A percentile compares a stretch with the other conserved stretches of the same genome.
Conservation (phyloP, 2,113 vertebrate species). For the Phylloscopus trochiloides region DNA sequence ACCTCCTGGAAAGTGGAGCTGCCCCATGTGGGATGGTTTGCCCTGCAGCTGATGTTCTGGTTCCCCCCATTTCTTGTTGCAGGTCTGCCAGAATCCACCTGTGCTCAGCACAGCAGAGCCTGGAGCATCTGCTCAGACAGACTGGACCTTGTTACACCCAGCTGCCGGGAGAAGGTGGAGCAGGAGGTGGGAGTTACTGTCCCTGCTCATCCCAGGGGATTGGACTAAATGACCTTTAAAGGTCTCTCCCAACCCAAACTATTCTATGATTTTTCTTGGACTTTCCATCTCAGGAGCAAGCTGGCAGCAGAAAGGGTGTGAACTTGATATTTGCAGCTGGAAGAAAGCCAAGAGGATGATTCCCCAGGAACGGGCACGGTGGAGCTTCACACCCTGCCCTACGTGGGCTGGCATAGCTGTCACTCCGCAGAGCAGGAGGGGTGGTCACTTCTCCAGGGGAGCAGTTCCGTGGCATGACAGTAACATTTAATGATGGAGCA, state of each 20-base stretch:
- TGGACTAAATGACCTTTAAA: neutral
- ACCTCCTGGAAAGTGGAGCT: neutral
- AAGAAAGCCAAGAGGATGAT: neutral
- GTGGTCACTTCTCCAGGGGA: neutral
- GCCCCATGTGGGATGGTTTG: neutral
- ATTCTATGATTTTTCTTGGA: neutral
- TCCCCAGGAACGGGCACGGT: neutral
- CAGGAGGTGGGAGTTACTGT: fast-evolving
- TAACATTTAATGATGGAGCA: neutral
- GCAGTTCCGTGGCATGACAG: neutral
- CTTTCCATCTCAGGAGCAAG: neutral
- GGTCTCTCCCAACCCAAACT: neutral
- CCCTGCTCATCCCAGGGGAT: neutral
- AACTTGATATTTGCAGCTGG: neutral
- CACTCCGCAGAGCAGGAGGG: neutral
- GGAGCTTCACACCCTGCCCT: fast-evolving
- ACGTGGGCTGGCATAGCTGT: neutral
- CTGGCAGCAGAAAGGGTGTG: neutral
- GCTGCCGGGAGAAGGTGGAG: neutral
- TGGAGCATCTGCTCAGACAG: neutral
- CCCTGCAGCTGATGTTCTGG: neutral
- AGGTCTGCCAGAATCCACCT: neutral
- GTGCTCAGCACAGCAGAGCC: neutral
- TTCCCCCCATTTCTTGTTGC: neutral
- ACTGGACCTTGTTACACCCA: fast-evolving